Conservation (phyloP, 2,888 invertebrate species). For the Sisyra terminalis region DNA sequence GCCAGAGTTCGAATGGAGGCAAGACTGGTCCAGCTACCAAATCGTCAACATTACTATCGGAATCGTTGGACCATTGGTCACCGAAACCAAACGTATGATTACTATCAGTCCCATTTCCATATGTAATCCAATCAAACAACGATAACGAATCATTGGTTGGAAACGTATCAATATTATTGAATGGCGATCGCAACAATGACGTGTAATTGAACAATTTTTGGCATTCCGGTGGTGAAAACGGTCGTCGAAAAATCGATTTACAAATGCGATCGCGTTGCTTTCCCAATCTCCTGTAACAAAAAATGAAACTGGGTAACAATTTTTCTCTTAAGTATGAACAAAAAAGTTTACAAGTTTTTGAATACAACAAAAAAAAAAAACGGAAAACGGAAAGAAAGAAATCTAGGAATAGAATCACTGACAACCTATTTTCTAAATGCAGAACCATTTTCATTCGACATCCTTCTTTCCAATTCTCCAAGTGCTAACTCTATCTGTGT, state of each 20-base stretch:
- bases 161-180: neutral
- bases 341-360: no score
- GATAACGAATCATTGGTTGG: constrained; percentile 3
- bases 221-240: constrained; percentile 41
- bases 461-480: no score
- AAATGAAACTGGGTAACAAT: no score
- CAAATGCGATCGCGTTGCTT: constrained; percentile 59
- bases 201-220: constrained; percentile 32
- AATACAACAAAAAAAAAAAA: no score
- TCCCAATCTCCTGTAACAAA: constrained; percentile 47
- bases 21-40: constrained; percentile 33
- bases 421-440: no score
- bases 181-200: constrained; percentile 18
- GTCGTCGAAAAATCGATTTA: constrained; percentile 42
- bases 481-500: no score
- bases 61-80: constrained; percentile 1
- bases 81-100: neutral
- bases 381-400: no score
- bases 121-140: constrained; percentile 3
- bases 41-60: neutral
- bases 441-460: no score
- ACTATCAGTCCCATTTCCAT: constrained; percentile 2
- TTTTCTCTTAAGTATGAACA: no score
- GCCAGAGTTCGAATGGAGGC: constrained; percentile 80
- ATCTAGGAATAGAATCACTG: no score